Conservation (phyloP, 2,797 vertebrate genomes). For the Halcyon leucocephala region DNA sequence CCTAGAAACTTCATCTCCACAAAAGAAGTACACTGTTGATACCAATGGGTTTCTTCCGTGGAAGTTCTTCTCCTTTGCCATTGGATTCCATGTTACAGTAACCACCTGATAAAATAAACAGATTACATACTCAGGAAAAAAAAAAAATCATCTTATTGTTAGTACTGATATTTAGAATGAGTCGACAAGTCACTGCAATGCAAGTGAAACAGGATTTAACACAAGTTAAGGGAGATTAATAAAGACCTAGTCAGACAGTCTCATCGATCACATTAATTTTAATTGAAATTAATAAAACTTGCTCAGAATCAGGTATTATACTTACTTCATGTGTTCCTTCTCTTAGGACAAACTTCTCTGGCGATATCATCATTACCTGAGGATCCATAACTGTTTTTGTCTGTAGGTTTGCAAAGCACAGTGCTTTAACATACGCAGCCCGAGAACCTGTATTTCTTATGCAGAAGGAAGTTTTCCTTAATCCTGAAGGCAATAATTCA, state of each 20-base stretch:
- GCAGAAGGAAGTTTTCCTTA: conserved; percentile 84
- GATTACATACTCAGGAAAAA: neutral
- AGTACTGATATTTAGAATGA: neutral
- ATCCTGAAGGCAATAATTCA: conserved; percentile 74
- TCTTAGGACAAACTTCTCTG: conserved; percentile 93
- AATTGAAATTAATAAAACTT: neutral
- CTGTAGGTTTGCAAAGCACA: conserved; percentile 84
- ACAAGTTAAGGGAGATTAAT: neutral
- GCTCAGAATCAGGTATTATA: neutral
- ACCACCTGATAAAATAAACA: conserved; percentile 80
- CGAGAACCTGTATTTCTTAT: conserved; percentile 92
- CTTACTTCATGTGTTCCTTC: conserved; percentile 90
- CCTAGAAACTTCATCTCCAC: conserved; percentile 93
- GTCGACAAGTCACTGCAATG: neutral
- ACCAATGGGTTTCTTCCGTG: conserved; percentile 75
- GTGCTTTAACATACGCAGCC: conserved; percentile 90
- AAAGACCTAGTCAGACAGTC: neutral
- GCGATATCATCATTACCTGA: conserved; percentile 84
- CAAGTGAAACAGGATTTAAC: neutral
- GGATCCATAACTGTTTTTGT: conserved; percentile 81
- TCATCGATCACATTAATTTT: neutral
- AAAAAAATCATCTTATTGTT: neutral
- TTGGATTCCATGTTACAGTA: conserved; percentile 86
- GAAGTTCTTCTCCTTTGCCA: conserved; percentile 75
- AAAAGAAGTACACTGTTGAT: conserved; percentile 89